phyloP scores from a whole-genome alignment of 1,140 invertebrate species.

The Neotoxoptera formosana region DNA sequence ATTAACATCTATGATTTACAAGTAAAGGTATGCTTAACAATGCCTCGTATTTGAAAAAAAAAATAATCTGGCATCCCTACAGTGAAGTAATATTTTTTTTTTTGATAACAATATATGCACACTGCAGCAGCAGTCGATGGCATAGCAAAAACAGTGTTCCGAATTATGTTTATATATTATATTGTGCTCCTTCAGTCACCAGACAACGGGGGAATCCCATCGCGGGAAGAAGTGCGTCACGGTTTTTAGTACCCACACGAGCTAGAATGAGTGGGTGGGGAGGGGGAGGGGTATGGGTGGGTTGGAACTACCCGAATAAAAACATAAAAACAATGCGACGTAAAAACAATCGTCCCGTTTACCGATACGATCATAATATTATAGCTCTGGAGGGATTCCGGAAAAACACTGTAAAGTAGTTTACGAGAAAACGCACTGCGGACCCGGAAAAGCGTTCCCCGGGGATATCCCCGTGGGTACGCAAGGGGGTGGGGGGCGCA shows the following conservation, averaged over 20 bases:
- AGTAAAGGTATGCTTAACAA: too few relatives aligned
- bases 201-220: neutral
- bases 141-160: neutral
- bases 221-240: neutral
- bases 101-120: neutral
- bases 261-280: neutral
- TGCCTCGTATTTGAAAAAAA: too few relatives aligned
- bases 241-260: neutral
- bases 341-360: neutral
- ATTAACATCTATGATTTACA: too few relatives aligned
- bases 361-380: constrained; percentile 22
- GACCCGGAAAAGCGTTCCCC: neutral
- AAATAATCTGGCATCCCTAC: too few relatives aligned
- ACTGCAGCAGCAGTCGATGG: neutral
- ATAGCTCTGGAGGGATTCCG: neutral
- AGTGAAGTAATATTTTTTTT: neutral
- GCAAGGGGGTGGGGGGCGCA: fast-evolving
- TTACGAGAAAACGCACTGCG: neutral
- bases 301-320: neutral
- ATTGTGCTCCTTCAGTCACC: neutral
- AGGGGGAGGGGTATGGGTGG: neutral
- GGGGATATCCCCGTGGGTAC: neutral
- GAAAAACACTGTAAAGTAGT: neutral
- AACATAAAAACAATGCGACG: neutral
- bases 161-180: neutral